phyloP scores from a whole-genome alignment of 2,797 vertebrate genomes.

The Lithobates pipiens region DNA sequence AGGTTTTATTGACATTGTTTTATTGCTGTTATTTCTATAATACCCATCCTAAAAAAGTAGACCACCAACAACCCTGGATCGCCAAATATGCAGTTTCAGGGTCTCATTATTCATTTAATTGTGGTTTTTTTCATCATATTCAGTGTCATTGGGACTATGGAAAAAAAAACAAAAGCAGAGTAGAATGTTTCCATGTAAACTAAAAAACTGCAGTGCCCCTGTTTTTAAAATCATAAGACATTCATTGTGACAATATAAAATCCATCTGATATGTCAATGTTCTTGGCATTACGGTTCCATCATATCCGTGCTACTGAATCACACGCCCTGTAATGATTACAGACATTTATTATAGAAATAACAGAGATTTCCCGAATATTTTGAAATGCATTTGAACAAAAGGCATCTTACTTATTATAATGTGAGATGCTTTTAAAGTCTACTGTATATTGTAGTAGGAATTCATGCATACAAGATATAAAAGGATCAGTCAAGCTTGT shows the following conservation, averaged over 20 bases:
- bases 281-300: slow-evolving; percentile 36
- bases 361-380: slow-evolving; percentile 40
- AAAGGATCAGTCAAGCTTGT: slow-evolving; percentile 59
- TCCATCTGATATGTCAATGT: slow-evolving; percentile 46
- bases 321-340: slow-evolving; percentile 50
- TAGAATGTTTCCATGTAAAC: slow-evolving; percentile 44
- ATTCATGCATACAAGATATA: slow-evolving; percentile 56
- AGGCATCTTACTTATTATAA: slow-evolving; percentile 56
- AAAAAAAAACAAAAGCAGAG: not conserved
- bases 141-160: slow-evolving; percentile 3
- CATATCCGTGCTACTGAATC: slow-evolving; percentile 30
- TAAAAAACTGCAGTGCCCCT: not conserved
- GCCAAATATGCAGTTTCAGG: not conserved
- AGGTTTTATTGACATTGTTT: too few relatives aligned
- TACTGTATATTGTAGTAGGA: slow-evolving; percentile 49
- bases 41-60: not conserved
- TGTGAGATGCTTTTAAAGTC: slow-evolving; percentile 54
- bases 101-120: not conserved
- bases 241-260: slow-evolving; percentile 44
- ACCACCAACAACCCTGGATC: not conserved
- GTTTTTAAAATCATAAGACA: slow-evolving; percentile 44
- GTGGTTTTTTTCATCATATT: not conserved
- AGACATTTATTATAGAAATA: slow-evolving; percentile 53
- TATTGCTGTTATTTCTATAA: not conserved
- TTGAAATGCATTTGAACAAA: slow-evolving; percentile 55